Evolutionary conservation across 1,140 invertebrate species (phyloP).

Genomic region (Phortica variegata): DNA sequence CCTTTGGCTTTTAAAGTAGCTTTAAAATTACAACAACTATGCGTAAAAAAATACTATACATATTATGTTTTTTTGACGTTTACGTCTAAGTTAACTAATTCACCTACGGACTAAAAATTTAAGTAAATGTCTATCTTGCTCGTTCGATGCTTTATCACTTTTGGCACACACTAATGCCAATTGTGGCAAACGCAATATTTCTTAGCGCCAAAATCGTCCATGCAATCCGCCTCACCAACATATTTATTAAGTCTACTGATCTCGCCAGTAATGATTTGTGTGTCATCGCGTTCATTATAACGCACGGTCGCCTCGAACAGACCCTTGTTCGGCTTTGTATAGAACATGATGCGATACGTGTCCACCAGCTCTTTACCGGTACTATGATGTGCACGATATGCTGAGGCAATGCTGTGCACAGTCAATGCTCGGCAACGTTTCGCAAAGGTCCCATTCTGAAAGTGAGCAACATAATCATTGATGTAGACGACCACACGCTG

Average conservation of each 20-base stretch:
- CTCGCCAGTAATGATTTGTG: slow-evolving; percentile 42
- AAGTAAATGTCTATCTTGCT: too few species aligned
- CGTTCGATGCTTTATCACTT: too few species aligned
- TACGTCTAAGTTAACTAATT: too few species aligned
- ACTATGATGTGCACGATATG: slow-evolving; percentile 27
- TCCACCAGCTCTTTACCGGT: slow-evolving; percentile 11
- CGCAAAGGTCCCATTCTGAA: slow-evolving; percentile 35
- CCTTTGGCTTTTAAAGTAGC: too few species aligned
- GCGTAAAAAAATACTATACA: too few species aligned
- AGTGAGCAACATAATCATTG: slow-evolving; percentile 42
- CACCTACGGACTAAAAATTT: too few species aligned
- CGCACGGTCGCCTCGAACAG: slow-evolving; percentile 64
- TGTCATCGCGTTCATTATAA: slow-evolving; percentile 40
- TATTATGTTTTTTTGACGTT: too few species aligned
- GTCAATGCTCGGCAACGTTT: slow-evolving; percentile 28
- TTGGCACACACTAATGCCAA: too few species aligned
- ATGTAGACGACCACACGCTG: slow-evolving; percentile 59
- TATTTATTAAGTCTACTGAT: slow-evolving; percentile 68
- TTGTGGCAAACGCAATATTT: slow-evolving; percentile 61
- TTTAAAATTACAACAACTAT: too few species aligned
- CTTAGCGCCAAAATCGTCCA: slow-evolving; percentile 59
- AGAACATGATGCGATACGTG: slow-evolving; percentile 56
- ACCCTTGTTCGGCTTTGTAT: slow-evolving; percentile 61
- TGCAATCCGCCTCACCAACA: slow-evolving; percentile 59
- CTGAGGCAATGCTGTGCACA: slow-evolving; percentile 23